Evolutionary conservation across 2,888 invertebrate genomes (phyloP).

Genomic region (Branchellion lobata): DNA sequence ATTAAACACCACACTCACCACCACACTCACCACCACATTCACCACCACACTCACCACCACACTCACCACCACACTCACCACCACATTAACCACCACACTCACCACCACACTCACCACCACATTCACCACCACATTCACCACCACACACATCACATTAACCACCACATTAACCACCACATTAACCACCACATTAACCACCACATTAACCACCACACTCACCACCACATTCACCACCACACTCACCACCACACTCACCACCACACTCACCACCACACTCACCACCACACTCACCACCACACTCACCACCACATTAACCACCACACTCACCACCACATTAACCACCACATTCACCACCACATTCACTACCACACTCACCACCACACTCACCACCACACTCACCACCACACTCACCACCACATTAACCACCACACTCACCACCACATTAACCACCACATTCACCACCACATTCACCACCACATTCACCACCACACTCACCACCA

Average conservation of each 20-base stretch:
- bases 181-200: neutral
- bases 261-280: neutral
- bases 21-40: neutral
- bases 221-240: neutral
- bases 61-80: too few relatives aligned
- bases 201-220: neutral
- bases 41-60: neutral
- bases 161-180: neutral
- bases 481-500: too few relatives aligned
- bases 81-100: neutral
- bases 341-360: neutral
- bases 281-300: neutral
- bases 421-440: neutral
- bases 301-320: neutral
- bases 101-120: neutral
- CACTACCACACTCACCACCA: conserved; percentile 11
- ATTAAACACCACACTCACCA: neutral
- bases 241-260: neutral
- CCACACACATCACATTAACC: neutral
- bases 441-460: too few relatives aligned
- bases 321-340: too few relatives aligned
- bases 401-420: neutral
- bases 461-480: too few relatives aligned
- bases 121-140: neutral
- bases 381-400: neutral